Base-by-base conservation (phyloP, 2,113 vertebrate species). In the Melanocharis versteri region DNA sequence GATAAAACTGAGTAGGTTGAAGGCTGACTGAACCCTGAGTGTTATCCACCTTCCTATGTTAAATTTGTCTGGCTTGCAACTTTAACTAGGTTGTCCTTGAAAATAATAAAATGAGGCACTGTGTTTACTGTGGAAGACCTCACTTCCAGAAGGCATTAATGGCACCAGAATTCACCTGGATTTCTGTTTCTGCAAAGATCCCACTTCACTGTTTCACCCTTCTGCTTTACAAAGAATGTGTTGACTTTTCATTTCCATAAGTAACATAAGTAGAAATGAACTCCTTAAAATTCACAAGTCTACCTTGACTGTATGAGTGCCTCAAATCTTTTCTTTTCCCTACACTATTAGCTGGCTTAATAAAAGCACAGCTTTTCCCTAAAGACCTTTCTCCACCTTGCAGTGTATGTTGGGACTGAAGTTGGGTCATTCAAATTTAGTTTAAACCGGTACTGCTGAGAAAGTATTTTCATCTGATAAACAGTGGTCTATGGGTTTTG, bases 1-100 rank as follows among this genome's bases (percentile, higher is more conserved):
- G 95, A 97, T 95, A 96, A 79, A 95, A 92, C 22, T 80, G 92
- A 95, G 86, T 88, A 89, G 72, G 87, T 57, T 96, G 94, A 97
- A 87, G 72, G 65, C 91, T 95, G 94, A 88, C 64, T 89, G 86
- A 97, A 93, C 78, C 78, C 87, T 73, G 81, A 81, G 71, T 60
- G 47, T 79, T 95, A 94, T 88, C 82, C 51, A 83, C 61, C 65
- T 57, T 94, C 90, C 47, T 71, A 35, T 37, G 81, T 85, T 89
- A 96, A 86, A 94, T 92, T 73, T 95, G 69, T 91, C 89, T 95
- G 78, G 65, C 50, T 96, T 91, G 68, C 68, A 96, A 84, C 81
- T 58, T 94, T 93, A 94, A 83, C 64, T 96, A 91, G 76, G 11
- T 83, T 95, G 88, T 91, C 93, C 90, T 90, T 95, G 93, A 88